Base-by-base conservation (phyloP, 53 echinoderm and acorn worm genomes). In the Patiria pectinifera region DNA sequence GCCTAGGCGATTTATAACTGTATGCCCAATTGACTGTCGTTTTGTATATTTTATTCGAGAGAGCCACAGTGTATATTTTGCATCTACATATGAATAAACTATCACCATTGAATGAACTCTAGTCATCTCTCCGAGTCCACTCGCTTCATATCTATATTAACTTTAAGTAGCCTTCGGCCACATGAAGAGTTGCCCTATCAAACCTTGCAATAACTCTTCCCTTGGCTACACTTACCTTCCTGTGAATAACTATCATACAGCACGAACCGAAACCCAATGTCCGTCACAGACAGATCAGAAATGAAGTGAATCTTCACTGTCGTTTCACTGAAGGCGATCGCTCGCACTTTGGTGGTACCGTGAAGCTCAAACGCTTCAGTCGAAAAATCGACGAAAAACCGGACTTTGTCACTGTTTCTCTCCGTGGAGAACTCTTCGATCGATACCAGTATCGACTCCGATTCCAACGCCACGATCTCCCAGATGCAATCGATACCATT, bases 321-420 rank as follows among this genome's bases (percentile, higher is more conserved):
- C 18, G 88, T 77, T 35, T 59, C 25, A 9, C 58, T 77, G 23
- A 78, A 88, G 12, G 58, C 11, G 26, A 88, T 89, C 14, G 80
- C 43, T 15, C 90, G 80, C 24, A 89, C 16, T 46, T 80, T 89
- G 6, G 81, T 80, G 16, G 25, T 89, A 3, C 90, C 90, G 22
- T 80, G 26, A 11, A 89, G 63, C 18, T 66, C 44, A 44, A 80
- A 80, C 35, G 46, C n/a, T 46, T 46, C 48, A 9, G 14, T 21
- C 16, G 59, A 35, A 19, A 45, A 60, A 14, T 66, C 66, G 22
- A 63, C 69, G 47, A 26, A 60, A 45, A 89, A 43, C 45, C 16
- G 18, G 16, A 89, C 58, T 10, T 62, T 16, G 69, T 89, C 90
- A 15, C 62, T 25, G 16, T 46, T 58, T 6, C 46, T 80, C 18